These are phyloP conservation scores for Amia ocellicauda DNA, from an alignment of 2,113 vertebrate genomes.

Conservation along the genomic window DNA sequence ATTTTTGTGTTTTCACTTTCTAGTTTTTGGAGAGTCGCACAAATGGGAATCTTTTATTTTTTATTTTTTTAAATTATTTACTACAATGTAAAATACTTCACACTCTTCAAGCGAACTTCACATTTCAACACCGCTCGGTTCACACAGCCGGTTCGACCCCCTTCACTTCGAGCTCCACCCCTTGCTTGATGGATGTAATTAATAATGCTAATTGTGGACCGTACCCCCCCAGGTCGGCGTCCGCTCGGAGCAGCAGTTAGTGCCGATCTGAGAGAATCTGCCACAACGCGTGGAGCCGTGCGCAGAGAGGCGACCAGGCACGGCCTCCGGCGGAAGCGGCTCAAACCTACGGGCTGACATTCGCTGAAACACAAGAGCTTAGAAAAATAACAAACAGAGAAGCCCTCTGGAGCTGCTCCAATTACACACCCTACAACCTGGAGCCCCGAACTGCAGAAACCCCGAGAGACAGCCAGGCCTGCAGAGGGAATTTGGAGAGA, in stretches of 20 bases:
- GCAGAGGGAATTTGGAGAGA: slow-evolving; percentile 43
- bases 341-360: background rate
- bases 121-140: slow-evolving; percentile 21
- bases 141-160: slow-evolving; percentile 4
- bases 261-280: background rate
- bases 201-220: slow-evolving; percentile 25
- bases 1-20: too few relatives aligned
- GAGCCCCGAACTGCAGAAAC: background rate
- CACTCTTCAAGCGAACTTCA: too few relatives aligned
- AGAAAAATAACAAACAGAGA: background rate
- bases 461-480: slow-evolving; percentile 19
- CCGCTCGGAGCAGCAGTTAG: background rate
- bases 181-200: slow-evolving; percentile 49
- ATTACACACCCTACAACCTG: background rate
- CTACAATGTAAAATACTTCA: too few relatives aligned
- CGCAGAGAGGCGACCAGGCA: too few relatives aligned
- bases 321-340: background rate
- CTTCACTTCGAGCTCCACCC: slow-evolving; percentile 5
- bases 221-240: slow-evolving; percentile 5
- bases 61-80: too few relatives aligned
- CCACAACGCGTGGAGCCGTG: background rate
- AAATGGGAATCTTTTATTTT: too few relatives aligned
- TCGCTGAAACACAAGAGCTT: background rate
- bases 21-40: too few relatives aligned
- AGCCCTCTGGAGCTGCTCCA: background rate